Evolutionary conservation across 92 coral and sea anemone genomes (phyloP).

Genomic region (Palythoa heliodiscus): DNA sequence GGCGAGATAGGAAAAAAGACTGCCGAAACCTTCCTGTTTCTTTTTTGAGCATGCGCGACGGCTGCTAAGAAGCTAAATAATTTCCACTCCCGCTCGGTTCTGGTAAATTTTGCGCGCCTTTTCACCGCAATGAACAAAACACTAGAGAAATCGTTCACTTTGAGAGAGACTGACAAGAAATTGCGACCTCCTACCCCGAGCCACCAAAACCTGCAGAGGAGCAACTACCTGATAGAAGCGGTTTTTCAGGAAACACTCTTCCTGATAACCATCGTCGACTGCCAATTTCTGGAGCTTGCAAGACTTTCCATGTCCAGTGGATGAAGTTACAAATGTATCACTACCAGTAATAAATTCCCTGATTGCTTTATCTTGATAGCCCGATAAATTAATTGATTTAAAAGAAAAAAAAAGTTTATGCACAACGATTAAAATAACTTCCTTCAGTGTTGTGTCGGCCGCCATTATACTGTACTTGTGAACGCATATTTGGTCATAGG

Average conservation of each 20-base stretch:
- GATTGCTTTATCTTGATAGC: neutral
- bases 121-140: neutral
- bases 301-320: neutral
- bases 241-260: too few species aligned
- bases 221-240: neutral
- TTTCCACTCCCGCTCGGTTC: neutral
- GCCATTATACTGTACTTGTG: neutral
- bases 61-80: neutral
- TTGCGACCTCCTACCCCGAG: neutral
- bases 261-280: too few species aligned
- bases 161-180: neutral
- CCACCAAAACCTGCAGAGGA: too few species aligned
- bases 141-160: neutral
- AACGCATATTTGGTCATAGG: too few species aligned
- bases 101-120: too few species aligned
- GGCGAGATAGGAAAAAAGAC: neutral
- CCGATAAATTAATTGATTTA: neutral
- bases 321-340: neutral
- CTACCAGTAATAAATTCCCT: neutral
- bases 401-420: neutral
- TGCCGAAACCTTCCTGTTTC: neutral
- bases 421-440: neutral
- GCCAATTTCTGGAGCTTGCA: neutral
- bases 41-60: neutral
- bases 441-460: neutral